A percentile compares a stretch with the other conserved stretches of the same genome.
Evolutionary conservation across 2,113 vertebrate species (phyloP).

Genomic region (Tautogolabrus adspersus): DNA sequence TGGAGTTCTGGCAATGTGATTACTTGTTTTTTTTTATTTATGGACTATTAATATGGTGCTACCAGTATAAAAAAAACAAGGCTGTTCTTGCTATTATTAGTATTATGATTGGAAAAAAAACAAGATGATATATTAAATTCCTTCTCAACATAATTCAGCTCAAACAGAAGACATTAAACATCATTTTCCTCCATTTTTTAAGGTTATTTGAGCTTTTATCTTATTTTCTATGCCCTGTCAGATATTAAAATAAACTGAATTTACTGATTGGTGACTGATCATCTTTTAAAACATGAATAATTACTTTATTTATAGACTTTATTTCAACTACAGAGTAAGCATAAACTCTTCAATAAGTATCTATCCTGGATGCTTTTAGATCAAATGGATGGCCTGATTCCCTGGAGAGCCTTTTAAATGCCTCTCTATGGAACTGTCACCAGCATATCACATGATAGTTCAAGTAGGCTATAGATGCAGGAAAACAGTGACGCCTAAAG

Average conservation of each 20-base stretch:
- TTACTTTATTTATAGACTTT: neutral
- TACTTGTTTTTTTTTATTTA: conserved; percentile 28
- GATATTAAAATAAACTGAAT: neutral
- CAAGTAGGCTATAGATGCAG: conserved; percentile 66
- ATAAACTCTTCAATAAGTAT: neutral
- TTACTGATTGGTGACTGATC: neutral
- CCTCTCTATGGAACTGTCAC: conserved; percentile 50
- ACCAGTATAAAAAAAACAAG: neutral
- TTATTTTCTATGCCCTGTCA: neutral
- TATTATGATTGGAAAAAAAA: neutral
- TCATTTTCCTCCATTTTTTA: neutral
- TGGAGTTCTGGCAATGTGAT: conserved; percentile 46
- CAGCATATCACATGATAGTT: conserved; percentile 63
- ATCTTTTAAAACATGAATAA: neutral
- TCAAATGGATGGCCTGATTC: conserved; percentile 40
- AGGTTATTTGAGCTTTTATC: neutral
- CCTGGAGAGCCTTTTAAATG: conserved; percentile 47
- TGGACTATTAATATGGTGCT: conserved; percentile 24
- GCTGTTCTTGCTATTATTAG: neutral
- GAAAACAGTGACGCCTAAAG: conserved; percentile 59
- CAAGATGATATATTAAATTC: neutral
- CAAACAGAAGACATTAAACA: neutral
- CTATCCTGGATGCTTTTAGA: conserved; percentile 40
- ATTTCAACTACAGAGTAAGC: conserved; percentile 14
- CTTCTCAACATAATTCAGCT: neutral